phyloP scores from a whole-genome alignment of 2,888 invertebrate genomes.

The Dolomedes plantarius region DNA sequence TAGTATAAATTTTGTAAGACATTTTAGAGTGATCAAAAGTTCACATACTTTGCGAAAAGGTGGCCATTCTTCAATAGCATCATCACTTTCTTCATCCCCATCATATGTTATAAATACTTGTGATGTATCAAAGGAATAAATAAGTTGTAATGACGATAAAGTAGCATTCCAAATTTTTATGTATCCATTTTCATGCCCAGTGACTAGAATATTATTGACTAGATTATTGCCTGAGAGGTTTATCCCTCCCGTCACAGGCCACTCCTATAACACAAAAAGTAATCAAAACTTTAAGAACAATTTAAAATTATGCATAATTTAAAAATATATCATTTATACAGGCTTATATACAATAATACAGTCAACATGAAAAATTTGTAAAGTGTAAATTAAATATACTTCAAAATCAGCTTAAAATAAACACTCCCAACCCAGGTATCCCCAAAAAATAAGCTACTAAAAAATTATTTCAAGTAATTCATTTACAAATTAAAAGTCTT shows the following conservation, averaged over 20 bases:
- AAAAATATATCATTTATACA: too few relatives aligned
- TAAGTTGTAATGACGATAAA: constrained; percentile 86
- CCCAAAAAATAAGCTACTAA: too few relatives aligned
- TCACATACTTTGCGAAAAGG: constrained; percentile 91
- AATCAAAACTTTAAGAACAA: neutral
- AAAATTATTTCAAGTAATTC: too few relatives aligned
- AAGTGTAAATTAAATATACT: too few relatives aligned
- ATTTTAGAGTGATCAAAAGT: too few relatives aligned
- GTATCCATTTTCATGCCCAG: constrained; percentile 98
- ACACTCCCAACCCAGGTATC: too few relatives aligned
- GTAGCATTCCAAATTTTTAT: constrained; percentile 96
- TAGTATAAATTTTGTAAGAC: too few relatives aligned
- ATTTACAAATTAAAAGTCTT: too few relatives aligned
- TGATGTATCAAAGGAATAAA: constrained; percentile 78
- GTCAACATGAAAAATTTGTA: too few relatives aligned
- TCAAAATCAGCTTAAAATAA: too few relatives aligned
- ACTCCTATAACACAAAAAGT: constrained; percentile 79
- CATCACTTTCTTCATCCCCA: constrained; percentile 76
- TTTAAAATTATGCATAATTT: too few relatives aligned
- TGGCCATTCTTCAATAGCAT: constrained; percentile 83
- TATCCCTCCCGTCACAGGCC: constrained; percentile 89
- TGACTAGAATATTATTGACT: constrained; percentile 80
- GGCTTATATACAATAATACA: too few relatives aligned
- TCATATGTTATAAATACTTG: constrained; percentile 75
- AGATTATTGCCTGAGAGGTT: constrained; percentile 77